Base-by-base conservation (phyloP, 2,888 invertebrate genomes). In the Tetranychus truncatus region DNA sequence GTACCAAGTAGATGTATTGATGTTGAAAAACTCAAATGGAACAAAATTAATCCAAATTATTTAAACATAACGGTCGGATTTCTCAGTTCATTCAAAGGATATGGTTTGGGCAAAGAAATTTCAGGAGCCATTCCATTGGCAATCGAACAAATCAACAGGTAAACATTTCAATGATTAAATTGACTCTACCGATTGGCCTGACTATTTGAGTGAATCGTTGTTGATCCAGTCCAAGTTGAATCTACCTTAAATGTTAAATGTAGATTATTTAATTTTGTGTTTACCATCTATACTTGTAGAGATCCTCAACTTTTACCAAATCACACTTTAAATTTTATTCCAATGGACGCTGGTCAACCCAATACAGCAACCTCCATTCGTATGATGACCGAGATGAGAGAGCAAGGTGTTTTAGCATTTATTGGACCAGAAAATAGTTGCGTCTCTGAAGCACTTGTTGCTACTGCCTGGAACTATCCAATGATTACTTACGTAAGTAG, bases 371-470 rank as follows among this genome's bases (percentile, higher is more conserved):
- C 71, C 20, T 77, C 79, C 20, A 79, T 80, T 34, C 74, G 76
- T n/a, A 77, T 80, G 44, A 81, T 84, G 79, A 82, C 82, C 2
- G 81, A 81, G 78, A 82, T 82, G 81, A 79, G 80, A 45, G 76
- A 65, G 20, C 34, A 81, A 34, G 91, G 90, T 3, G 83, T 82
- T 5, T 78, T 81, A 6, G 84, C 82, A 0, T 84, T 83, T 79
- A 82, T 84, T 69, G 84, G 84, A 4, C 82, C 83, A 0, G 84
- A 84, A 77, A 82, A 83, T 72, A 81, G 80, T 55, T 84, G 84
- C 78, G 81, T 80, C 72, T 80, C 82, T 0, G 84, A 84, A 76
- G 84, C 84, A 5, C 79, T 82, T 65, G 81, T 84, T 6, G 84
- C 84, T 0, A 82, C 83, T 0, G 82, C 84, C 1, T 83, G 83